Evolutionary conservation across 2,797 vertebrate genomes (phyloP).

Genomic region (Rallus crepitans): DNA sequence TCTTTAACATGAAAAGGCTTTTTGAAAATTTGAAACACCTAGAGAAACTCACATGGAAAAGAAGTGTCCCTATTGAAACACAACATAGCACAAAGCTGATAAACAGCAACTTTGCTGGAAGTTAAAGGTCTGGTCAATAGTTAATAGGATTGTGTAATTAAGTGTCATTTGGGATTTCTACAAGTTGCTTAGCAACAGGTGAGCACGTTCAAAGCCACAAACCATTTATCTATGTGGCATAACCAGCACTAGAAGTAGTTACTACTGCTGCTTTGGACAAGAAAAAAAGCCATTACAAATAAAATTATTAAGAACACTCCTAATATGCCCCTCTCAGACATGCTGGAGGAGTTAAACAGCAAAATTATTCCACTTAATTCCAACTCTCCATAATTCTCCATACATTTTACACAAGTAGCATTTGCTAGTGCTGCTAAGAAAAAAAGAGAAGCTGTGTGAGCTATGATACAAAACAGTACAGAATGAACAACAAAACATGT

Average conservation of each 20-base stretch:
- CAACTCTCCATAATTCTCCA: not conserved
- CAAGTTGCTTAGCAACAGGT: conserved; percentile 46
- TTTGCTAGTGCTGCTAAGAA: not conserved
- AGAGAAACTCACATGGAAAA: not conserved
- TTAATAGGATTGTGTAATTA: conserved; percentile 23
- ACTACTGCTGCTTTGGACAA: not conserved
- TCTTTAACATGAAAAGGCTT: not conserved
- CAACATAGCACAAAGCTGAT: not conserved
- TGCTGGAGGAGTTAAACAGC: not conserved
- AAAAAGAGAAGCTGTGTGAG: not conserved
- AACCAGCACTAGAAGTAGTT: not conserved
- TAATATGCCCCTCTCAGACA: not conserved
- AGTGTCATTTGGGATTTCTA: conserved; percentile 27
- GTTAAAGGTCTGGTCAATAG: conserved; percentile 35
- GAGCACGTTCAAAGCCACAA: not conserved
- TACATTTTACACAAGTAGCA: not conserved
- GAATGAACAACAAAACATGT: not conserved
- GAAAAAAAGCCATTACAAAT: not conserved
- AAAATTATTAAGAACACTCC: not conserved
- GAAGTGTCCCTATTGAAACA: not conserved
- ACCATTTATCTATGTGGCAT: not conserved
- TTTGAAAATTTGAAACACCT: not conserved
- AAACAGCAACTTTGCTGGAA: not conserved
- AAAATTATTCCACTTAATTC: not conserved
- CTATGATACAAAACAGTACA: not conserved